Percentiles rank a stretch among this genome's conserved stretches.
Evolutionary conservation across 2,113 vertebrate species (phyloP).

Genomic region (Prolemur simus): DNA sequence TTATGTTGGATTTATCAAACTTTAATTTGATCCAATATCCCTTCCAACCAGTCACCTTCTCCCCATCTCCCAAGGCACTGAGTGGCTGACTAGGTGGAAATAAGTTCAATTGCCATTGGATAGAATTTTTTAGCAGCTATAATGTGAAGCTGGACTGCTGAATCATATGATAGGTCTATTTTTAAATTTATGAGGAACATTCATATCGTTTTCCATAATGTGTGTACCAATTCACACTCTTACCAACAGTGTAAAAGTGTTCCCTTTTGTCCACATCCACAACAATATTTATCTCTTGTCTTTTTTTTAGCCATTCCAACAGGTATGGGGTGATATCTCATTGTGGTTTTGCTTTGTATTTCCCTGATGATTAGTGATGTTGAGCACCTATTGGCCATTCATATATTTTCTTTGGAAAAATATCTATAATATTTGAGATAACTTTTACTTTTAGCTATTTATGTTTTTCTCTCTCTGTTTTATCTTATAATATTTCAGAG

Average conservation of each 20-base stretch:
- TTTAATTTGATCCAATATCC: background rate
- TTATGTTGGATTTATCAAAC: no score
- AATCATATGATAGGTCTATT: background rate
- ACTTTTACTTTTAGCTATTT: background rate
- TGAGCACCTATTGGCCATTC: background rate
- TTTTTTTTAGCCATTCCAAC: background rate
- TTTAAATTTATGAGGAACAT: background rate
- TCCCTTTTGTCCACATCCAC: background rate
- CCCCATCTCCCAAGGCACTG: rapidly evolving
- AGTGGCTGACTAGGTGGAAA: background rate
- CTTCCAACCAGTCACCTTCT: background rate
- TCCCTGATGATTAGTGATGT: no score
- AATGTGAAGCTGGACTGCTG: background rate
- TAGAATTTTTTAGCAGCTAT: background rate
- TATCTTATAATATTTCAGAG: background rate
- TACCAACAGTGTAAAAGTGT: background rate
- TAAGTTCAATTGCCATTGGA: background rate
- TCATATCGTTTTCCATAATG: background rate
- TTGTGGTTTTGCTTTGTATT: background rate
- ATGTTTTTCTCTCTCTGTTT: background rate
- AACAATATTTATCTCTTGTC: background rate
- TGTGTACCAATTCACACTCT: background rate
- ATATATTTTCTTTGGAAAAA: background rate
- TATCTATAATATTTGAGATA: background rate
- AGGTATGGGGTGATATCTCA: background rate